Base-by-base conservation (phyloP, 2,797 vertebrate genomes). In the Sebastes steindachneri region DNA sequence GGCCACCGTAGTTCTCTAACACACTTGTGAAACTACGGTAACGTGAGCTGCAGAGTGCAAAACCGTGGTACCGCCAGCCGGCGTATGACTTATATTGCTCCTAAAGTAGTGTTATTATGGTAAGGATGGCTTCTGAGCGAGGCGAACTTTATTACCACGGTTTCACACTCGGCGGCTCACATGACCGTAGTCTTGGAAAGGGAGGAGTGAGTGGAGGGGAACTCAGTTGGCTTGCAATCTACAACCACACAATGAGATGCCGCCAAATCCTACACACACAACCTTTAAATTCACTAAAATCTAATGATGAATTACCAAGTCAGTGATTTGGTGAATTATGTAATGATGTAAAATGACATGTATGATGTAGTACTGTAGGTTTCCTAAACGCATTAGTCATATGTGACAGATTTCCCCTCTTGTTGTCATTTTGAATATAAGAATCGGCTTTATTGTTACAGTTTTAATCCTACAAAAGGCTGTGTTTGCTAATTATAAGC, bases 381-480 rank as follows among this genome's bases (percentile, higher is more conserved):
- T 51, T 59, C 26, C 19, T 74, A 31, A 83, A 63, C 79, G 21
- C 35, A 76, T 51, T 59, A 37, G 26, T 26, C 21, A 31, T 2
- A 53, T 54, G 26, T 65, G 58, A n/a, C 58, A 57, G 53, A 57
- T 57, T 19, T 29, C n/a, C 26, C 59, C 14, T 77, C 14, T 80
- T 68, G 26, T 66, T 71, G 28, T 54, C 23, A 66, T 73, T 77
- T 73, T 59, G 0, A 48, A 66, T 74, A 11, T 55, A 10, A 51
- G 66, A 85, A 87, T 73, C 51, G 45, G 68, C 48, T 77, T 45
- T 59, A 65, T 68, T 76, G 29, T 35, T 35, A 53, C 33, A 77
- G 63, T 70, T 82, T 80, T 66, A 77, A 86, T 75, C 35, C 66
- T 14, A 75, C 23, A 82, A 80, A 76, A 77, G 19, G 21, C 51